Evolutionary conservation across 1,140 invertebrate species (phyloP), one percentile per base, ranked within the genome.

Genomic region (Drosophila navojoa): DNA sequence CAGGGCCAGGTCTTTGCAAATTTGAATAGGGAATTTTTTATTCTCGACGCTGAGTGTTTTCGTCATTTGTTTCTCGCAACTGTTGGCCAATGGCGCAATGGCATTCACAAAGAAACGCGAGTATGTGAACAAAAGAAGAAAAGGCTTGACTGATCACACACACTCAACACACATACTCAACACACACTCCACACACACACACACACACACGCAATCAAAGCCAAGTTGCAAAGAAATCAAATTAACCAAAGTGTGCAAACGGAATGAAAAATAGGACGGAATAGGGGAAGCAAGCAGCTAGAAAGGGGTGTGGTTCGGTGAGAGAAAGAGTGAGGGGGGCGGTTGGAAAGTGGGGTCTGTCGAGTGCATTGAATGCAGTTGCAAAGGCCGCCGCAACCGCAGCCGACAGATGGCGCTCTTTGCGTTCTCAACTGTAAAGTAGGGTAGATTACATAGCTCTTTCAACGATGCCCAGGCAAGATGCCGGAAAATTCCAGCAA

Each of bases 211-310:
- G 61, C 66, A 81, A 69, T 69, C 77, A 77, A 38, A 68, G 58
- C 42, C 58, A 27, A 64, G 62, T 53, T 57, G 57, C 49, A 60
- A 71, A 71, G 72, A 85, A 84, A 84, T 85, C 81, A 86, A 85
- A 85, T 85, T 85, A 86, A 85, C 81, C 67, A 86, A 85, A 85
- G 81, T 85, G 81, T 59, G 74, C 81, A 86, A 85, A 85, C 74
- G 67, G 63, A 59, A 67, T 68, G 49, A 68, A 40, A 42, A 60
- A 72, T 72, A 47, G 70, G 29, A 22, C 35, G 15, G 15, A 32
- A 32, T 32, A 32, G 22, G n/a, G 52, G 19, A 22, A 45, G 29
- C 10, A 27, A 42, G 42, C 25, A 35, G 9, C 10, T 22, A 10
- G 47, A 16, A 10, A 6, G 13, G 47, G n/a, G 22, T 3, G 45